Evolutionary conservation across 2,888 invertebrate species (phyloP), one percentile per base, ranked within the genome.

Genomic region (Cerastis rubricosa): DNA sequence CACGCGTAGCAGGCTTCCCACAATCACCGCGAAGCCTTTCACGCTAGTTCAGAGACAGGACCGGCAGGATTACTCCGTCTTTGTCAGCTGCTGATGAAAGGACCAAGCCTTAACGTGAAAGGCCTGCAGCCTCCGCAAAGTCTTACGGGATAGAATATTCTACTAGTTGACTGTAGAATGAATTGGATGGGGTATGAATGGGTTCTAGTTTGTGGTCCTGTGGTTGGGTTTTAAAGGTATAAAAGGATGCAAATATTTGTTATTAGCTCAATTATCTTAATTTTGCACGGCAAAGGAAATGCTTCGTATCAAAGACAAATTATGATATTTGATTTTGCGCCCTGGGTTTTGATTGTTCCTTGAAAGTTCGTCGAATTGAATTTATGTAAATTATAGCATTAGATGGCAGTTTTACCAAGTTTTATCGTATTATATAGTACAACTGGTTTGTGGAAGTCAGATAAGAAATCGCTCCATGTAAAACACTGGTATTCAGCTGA

Each of bases 11-110:
- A 67, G 47, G 69, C 61, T 14, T 67, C 40, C 67, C 71, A 81
- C 85, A 88, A 84, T 82, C 80, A 80, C 71, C 69, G 80, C 68
- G 70, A 77, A 47, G 86, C 78, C 74, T 75, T 86, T 84, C 75
- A 88, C 65, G 86, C 67, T 76, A 76, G 77, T 83, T 81, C 65
- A 74, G 74, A 67, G 78, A 68, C 74, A 87, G 81, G 76, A 73
- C 71, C 35, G 61, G 65, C 78, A 86, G 90, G 88, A 89, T 89
- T 89, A 89, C 87, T 71, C 29, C 76, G 75, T 74, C 86, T 89
- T 89, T 89, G 89, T 89, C 80, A 79, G 78, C 69, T 51, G 61
- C 71, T 76, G 83, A 80, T 89, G 90, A 89, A 89, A 88, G 89
- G 72, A 76, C 70, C 71, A 64, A 73, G 80, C 68, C 81, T 77